Conservation (phyloP, 2,888 invertebrate species). For the Lochmaea crataegi region DNA sequence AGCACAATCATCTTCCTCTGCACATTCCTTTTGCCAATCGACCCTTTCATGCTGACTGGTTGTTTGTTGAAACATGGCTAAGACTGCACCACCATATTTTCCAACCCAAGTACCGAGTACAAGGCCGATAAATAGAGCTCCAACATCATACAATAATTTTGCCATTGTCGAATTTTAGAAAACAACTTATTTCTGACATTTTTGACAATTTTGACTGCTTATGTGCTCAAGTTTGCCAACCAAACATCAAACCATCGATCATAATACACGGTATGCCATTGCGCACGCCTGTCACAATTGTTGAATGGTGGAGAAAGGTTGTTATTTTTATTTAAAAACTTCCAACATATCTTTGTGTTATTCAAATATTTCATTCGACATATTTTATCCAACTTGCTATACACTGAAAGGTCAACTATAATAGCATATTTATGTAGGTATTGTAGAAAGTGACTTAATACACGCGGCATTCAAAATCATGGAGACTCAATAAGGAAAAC, state of each 20-base stretch:
- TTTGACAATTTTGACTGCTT: background rate
- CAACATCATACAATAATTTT: conserved; percentile 48
- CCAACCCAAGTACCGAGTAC: conserved; percentile 44
- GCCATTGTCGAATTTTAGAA: conserved; percentile 42
- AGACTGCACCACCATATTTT: conserved; percentile 41
- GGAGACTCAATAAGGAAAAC: too few species aligned
- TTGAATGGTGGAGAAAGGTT: too few species aligned
- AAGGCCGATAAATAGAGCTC: conserved; percentile 45
- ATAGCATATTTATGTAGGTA: too few species aligned
- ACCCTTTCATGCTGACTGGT: conserved; percentile 30
- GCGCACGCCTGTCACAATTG: too few species aligned
- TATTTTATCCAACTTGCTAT: too few species aligned
- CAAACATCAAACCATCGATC: background rate
- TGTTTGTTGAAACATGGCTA: background rate
- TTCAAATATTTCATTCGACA: too few species aligned
- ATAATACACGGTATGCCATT: too few species aligned
- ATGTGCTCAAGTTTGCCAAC: background rate
- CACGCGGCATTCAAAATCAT: too few species aligned
- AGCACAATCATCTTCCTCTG: conserved; percentile 37
- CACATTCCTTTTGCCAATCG: conserved; percentile 44
- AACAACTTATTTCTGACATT: background rate
- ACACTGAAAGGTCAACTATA: too few species aligned
- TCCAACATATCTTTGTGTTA: too few species aligned
- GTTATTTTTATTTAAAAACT: too few species aligned
- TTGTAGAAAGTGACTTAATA: too few species aligned